These are phyloP conservation scores for Trachelipus rathkii DNA, from an alignment of 1,140 invertebrate species.

Conservation along the genomic window DNA sequence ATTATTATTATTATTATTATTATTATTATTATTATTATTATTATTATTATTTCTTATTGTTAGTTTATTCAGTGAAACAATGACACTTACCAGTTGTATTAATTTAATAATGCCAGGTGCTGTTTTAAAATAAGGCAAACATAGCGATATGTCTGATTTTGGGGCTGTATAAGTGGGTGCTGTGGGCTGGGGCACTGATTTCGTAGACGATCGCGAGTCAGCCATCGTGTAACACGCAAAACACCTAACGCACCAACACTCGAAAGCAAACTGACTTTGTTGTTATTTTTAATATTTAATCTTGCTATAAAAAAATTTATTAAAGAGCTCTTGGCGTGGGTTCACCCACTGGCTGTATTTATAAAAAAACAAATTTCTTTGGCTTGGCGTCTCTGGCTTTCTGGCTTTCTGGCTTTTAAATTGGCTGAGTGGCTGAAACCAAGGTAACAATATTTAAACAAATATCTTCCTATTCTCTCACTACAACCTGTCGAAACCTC, in stretches of 20 bases:
- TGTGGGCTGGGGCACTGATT: not conserved
- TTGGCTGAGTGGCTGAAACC: not conserved
- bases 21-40: not conserved
- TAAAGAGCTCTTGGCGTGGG: not conserved
- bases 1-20: constrained; percentile 15
- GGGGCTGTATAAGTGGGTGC: constrained; percentile 22
- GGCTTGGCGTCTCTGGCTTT: not conserved
- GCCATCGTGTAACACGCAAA: constrained; percentile 9
- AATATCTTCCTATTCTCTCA: not conserved
- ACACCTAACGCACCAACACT: not conserved
- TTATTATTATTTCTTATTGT: too few species aligned
- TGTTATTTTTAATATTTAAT: not conserved
- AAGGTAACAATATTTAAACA: not conserved
- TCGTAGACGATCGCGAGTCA: constrained; percentile 12
- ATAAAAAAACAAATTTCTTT: not conserved
- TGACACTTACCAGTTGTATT: constrained; percentile 26
- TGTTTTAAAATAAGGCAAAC: constrained; percentile 24
- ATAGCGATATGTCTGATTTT: constrained; percentile 19
- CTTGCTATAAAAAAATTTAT: not conserved
- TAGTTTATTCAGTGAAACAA: not conserved
- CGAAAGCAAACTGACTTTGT: too few species aligned
- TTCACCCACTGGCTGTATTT: not conserved
- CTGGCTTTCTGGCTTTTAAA: not conserved
- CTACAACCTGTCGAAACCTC: not conserved
- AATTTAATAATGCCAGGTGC: constrained; percentile 28